Base-by-base conservation (phyloP, 2,113 vertebrate genomes). In the Marmota flaviventris region DNA sequence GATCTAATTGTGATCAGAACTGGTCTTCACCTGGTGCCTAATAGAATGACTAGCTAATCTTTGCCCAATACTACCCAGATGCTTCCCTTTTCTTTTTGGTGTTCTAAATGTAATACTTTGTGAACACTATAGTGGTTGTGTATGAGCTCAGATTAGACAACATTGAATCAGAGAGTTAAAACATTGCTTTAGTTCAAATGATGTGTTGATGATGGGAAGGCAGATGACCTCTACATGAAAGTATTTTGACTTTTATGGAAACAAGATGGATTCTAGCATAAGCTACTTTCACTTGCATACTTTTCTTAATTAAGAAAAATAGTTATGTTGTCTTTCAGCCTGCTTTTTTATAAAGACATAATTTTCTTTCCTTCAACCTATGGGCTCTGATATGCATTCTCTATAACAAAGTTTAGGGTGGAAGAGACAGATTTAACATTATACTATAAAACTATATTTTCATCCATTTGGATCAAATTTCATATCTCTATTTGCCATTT, bases 291-390 rank as follows among this genome's bases (percentile, higher is more conserved):
- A 93, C 45, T 96, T 92, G 42, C 53, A 94, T 32, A 89, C 82
- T 91, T 92, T 53, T 75, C 51, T 94, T 61, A 61, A 78, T 51
- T 51, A 51, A 51, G 93, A 94, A 96, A 93, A 76, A 90, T 1
- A 67, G 48, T 37, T 18, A 61, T 42, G 4, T 81, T 94, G 42
- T 48, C 69, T 91, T 95, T 93, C 45, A 81, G 32, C 37, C 1
- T n/a, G 88, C 5, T 93, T 18, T 63, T 48, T 96, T 96, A 11
- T 20, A 83, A 87, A 97, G 63, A 69, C 2, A 0, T 17, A 78
- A 4, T 90, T 93, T 94, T 63, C 9, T 93, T 93, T 8, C 12
- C 3, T 93, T 94, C 5, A 1, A 4, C 82, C 11, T 32, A 65
- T 18, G 56, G 73, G 0, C 29, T 7, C 10, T 61, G 75, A n/a